Evolutionary conservation across 2,113 vertebrate species (phyloP).

Genomic region (Xiphorhynchus elegans): DNA sequence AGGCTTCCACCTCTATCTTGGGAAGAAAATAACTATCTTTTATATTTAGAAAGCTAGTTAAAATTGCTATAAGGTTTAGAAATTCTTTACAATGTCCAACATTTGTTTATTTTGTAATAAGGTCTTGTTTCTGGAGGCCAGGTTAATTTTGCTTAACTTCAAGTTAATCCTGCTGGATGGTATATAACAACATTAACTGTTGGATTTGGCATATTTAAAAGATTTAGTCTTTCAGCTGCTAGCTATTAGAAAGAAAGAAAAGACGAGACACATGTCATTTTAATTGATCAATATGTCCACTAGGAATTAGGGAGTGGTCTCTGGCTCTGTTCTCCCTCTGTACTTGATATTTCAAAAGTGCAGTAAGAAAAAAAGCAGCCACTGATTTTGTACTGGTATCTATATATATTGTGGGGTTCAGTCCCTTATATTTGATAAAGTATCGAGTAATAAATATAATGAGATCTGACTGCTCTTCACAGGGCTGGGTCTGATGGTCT

Average conservation of each 20-base stretch:
- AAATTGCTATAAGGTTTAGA: neutral
- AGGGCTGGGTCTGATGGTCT: slow-evolving; percentile 32
- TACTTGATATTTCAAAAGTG: slow-evolving; percentile 63
- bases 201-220: slow-evolving; percentile 61
- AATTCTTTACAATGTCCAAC: neutral
- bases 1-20: neutral
- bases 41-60: neutral
- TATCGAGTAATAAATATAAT: slow-evolving; percentile 9
- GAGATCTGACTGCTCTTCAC: neutral
- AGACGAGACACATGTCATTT: slow-evolving; percentile 75
- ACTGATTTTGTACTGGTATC: neutral
- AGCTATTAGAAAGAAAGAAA: slow-evolving; percentile 62
- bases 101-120: slow-evolving; percentile 32
- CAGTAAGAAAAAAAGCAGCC: neutral
- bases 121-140: neutral
- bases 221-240: slow-evolving; percentile 50
- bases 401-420: neutral
- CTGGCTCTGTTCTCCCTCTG: slow-evolving; percentile 41
- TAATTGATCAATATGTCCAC: slow-evolving; percentile 75
- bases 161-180: neutral
- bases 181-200: slow-evolving; percentile 1
- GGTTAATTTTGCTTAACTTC: neutral
- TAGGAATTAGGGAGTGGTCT: slow-evolving; percentile 82
- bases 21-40: neutral
- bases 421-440: neutral